These are phyloP conservation scores for Stenchaetothrips biformis DNA, from an alignment of 2,888 invertebrate genomes.

Conservation along the genomic window DNA sequence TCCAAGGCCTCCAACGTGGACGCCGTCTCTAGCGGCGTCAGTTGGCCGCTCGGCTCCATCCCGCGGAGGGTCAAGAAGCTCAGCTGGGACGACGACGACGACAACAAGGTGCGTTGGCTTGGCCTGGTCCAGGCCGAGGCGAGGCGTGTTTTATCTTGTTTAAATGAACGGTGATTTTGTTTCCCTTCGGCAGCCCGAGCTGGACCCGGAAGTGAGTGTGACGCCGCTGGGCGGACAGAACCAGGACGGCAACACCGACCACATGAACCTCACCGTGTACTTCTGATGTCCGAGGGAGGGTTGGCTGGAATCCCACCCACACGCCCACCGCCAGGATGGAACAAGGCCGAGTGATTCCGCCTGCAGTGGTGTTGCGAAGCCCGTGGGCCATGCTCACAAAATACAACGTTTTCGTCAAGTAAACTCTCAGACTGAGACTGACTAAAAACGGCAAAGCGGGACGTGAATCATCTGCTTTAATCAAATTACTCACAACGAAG, in stretches of 20 bases:
- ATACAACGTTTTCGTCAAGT: not conserved
- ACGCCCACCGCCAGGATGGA: not conserved
- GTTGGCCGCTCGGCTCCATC: slow-evolving; percentile 63
- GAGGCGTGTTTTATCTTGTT: no score
- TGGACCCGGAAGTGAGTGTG: slow-evolving; percentile 47
- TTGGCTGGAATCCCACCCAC: not conserved
- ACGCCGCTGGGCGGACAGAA: slow-evolving; percentile 43
- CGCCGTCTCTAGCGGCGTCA: slow-evolving; percentile 34
- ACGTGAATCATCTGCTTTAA: not conserved
- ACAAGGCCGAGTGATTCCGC: no score
- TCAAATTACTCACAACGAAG: no score
- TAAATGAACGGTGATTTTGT: no score
- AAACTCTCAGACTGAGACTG: not conserved
- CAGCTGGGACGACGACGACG: slow-evolving; percentile 65
- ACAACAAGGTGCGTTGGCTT: slow-evolving; percentile 38
- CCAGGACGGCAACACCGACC: slow-evolving; percentile 44
- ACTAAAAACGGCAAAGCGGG: not conserved
- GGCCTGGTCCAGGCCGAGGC: slow-evolving; percentile 43
- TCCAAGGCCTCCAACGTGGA: slow-evolving; percentile 35
- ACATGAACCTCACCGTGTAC: slow-evolving; percentile 67
- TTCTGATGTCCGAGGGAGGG: slow-evolving; percentile 47
- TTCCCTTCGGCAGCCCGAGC: not conserved
- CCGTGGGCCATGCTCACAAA: not conserved
- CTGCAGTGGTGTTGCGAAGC: not conserved
- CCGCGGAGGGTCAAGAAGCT: slow-evolving; percentile 70